Evolutionary conservation across 2,797 vertebrate genomes (phyloP), one percentile per base, ranked within the genome.

Genomic region (Sebastes alutus): DNA sequence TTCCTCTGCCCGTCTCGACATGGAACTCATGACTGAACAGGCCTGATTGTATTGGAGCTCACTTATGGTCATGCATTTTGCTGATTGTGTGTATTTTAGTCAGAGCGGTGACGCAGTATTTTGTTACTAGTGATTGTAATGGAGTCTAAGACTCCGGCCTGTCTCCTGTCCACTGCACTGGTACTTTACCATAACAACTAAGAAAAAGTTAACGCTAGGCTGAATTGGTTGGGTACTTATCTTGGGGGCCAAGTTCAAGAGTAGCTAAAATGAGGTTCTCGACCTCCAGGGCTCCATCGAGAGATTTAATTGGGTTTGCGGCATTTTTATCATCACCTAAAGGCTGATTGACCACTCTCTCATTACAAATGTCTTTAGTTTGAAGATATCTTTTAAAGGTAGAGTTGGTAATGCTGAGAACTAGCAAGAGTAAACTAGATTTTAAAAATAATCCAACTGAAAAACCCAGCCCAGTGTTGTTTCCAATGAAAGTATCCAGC

Each of bases 71-170:
- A 55, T 80, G 78, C 33, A 18, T 89, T 84, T 87, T 84, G 88
- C 87, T 92, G 89, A 93, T 89, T 90, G 85, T 85, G 84, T 91
- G 83, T 74, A 54, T 91, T 91, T 89, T 62, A 74, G 76, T 72
- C 63, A 56, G 69, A 35, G 23, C 75, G 2, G 23, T 61, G 61
- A 83, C 42, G 25, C 56, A 65, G 80, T 77, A 64, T 89, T 90
- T 32, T 88, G 66, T 87, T 82, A 77, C 84, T 68, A 49, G 66
- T 86, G 77, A 86, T 82, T 90, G 73, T 73, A 81, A 88, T 72
- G 80, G 80, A 83, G 77, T 74, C 56, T 16, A 18, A 62, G 38
- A 32, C 75, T 83, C 75, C 68, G 22, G 67, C 54, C 68, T 52
- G 61, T 75, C 73, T 70, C 14, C 42, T 54, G 72, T 64, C 68